Percentiles rank a stretch among this genome's conserved stretches.
These are phyloP conservation scores for Vicugna pacos DNA, from an alignment of 2,113 vertebrate genomes.

Conservation along the genomic window DNA sequence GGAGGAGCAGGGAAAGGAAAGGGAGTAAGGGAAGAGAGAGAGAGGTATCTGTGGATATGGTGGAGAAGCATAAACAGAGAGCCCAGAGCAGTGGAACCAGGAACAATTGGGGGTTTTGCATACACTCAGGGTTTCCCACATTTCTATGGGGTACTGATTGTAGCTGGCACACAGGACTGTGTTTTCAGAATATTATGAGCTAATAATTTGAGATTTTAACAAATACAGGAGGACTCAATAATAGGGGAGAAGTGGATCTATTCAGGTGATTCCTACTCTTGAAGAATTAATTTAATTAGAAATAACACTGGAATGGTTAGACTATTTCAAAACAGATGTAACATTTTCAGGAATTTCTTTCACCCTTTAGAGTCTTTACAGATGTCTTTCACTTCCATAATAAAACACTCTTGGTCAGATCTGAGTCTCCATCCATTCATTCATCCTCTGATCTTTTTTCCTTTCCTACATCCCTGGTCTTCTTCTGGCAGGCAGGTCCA, in stretches of 20 bases:
- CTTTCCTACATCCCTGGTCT: too few relatives aligned
- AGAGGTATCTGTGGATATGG: neutral
- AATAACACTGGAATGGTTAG: neutral
- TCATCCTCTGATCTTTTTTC: neutral
- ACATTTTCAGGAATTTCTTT: neutral
- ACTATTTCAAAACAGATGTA: neutral
- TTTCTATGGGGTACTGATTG: neutral
- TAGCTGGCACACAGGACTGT: neutral
- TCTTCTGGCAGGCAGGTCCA: neutral
- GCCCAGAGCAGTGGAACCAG: neutral
- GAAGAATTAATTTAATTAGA: conserved; percentile 18
- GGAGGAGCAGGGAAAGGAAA: neutral
- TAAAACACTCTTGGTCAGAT: neutral
- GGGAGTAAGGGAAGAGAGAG: neutral
- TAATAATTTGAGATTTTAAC: neutral
- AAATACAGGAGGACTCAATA: neutral
- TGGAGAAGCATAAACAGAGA: neutral
- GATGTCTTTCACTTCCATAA: neutral
- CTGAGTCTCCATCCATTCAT: neutral
- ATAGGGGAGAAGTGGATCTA: neutral
- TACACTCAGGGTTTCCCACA: neutral
- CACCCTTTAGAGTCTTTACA: neutral
- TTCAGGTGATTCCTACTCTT: neutral
- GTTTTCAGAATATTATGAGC: neutral
- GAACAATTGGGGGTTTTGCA: neutral